phyloP scores from a whole-genome alignment of 2,113 vertebrate genomes.

The Herpetotheres cachinnans region DNA sequence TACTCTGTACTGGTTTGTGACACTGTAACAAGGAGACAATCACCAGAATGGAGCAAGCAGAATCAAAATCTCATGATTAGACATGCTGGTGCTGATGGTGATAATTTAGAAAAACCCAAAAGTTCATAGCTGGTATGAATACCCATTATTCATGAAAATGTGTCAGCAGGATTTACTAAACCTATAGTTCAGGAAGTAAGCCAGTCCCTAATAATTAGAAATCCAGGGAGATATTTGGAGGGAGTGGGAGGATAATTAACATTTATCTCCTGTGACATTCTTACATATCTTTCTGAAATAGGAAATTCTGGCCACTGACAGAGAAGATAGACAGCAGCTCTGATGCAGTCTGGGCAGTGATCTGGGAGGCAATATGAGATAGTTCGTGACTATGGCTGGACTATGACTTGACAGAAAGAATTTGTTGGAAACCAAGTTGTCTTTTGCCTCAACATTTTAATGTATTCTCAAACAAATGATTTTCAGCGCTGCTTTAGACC shows the following conservation, averaged over 20 bases:
- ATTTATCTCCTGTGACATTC: background rate
- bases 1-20: background rate
- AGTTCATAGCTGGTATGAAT: background rate
- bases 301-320: background rate
- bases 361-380: background rate
- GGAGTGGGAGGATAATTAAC: background rate
- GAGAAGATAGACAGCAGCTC: background rate
- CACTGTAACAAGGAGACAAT: background rate
- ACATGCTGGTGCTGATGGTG: background rate
- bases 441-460: background rate
- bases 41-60: background rate
- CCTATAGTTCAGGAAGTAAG: background rate
- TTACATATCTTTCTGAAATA: background rate
- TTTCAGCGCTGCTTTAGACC: background rate
- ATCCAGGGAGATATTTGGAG: background rate
- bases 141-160: background rate
- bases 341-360: background rate
- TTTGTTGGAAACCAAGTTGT: background rate
- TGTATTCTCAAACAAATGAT: background rate
- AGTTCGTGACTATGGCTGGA: background rate
- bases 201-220: background rate
- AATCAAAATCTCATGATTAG: background rate
- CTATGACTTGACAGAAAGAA: background rate
- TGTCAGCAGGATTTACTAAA: background rate
- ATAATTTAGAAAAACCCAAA: background rate